phyloP scores from a whole-genome alignment of 2,888 invertebrate genomes.

The Halictus quadricinctus region DNA sequence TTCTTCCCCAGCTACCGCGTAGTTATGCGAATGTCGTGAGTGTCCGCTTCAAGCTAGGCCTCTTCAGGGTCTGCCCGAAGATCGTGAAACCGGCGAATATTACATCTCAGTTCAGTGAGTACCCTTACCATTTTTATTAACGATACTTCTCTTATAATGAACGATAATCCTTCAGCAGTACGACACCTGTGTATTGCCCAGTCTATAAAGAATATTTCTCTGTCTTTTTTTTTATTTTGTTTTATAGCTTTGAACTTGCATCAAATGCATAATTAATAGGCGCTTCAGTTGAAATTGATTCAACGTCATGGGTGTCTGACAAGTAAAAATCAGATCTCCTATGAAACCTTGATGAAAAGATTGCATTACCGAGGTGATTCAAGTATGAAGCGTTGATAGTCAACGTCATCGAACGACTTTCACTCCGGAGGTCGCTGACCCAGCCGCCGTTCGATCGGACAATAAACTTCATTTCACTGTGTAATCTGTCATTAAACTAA shows the following conservation, averaged over 20 bases:
- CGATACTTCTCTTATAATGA: neutral
- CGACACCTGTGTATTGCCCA: no score
- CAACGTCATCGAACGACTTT: neutral
- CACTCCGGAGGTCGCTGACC: neutral
- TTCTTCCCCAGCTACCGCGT: conserved; percentile 73
- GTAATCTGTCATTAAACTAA: neutral
- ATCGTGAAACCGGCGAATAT: conserved; percentile 79
- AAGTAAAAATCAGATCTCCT: neutral
- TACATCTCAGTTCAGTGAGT: conserved; percentile 76
- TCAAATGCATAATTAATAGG: neutral
- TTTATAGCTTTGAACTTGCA: no score
- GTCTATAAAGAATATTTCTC: no score
- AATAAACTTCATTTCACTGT: neutral
- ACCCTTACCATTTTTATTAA: conserved; percentile 12
- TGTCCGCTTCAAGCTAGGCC: conserved; percentile 79
- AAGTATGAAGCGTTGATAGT: neutral
- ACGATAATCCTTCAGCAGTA: no score
- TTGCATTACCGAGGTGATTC: neutral
- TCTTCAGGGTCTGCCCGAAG: conserved; percentile 79
- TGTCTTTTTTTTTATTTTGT: no score
- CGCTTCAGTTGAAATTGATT: neutral
- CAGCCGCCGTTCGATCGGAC: neutral
- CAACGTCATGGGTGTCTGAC: neutral
- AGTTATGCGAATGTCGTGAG: conserved; percentile 74
- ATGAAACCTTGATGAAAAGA: neutral